These are phyloP conservation scores for Cricetomys ansorgei DNA, from an alignment of 2,113 vertebrate genomes.

Conservation along the genomic window DNA sequence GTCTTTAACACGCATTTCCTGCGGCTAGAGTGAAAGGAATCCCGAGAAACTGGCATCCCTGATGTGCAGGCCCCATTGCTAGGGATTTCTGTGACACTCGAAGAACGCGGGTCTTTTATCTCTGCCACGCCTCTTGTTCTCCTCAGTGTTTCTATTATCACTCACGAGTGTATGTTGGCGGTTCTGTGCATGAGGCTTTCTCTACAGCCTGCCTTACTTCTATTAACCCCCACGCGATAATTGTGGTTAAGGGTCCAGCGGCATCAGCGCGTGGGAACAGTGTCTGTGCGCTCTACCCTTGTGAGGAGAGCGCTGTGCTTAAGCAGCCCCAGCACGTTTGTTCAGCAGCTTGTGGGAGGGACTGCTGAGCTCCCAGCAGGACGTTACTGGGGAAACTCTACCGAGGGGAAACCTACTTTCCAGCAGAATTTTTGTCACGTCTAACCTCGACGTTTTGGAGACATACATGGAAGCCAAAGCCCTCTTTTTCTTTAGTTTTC, in stretches of 20 bases:
- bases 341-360: slow-evolving; percentile 58
- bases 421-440: slow-evolving; percentile 12
- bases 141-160: slow-evolving; percentile 62
- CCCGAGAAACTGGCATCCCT: slow-evolving; percentile 43
- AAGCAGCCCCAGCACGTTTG: slow-evolving; percentile 56
- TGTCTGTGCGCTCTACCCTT: slow-evolving; percentile 32
- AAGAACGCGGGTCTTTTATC: slow-evolving; percentile 66
- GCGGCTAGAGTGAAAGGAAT: slow-evolving; percentile 41
- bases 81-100: slow-evolving; percentile 60
- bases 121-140: slow-evolving; percentile 51
- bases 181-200: slow-evolving; percentile 57
- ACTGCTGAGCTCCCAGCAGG: slow-evolving; percentile 54
- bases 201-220: slow-evolving; percentile 65
- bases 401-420: slow-evolving; percentile 47
- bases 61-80: not conserved
- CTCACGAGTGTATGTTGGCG: slow-evolving; percentile 67
- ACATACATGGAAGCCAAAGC: not conserved
- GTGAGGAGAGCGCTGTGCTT: slow-evolving; percentile 44
- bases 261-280: slow-evolving; percentile 37
- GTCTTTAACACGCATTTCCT: slow-evolving; percentile 58
- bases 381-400: slow-evolving; percentile 56
- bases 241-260: slow-evolving; percentile 70
- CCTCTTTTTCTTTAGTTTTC: not conserved
- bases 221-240: slow-evolving; percentile 71
- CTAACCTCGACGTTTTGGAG: not conserved